A percentile compares a stretch with the other conserved stretches of the same genome.
Conservation (phyloP, 2,888 invertebrate genomes). For the Colostygia pectinataria region DNA sequence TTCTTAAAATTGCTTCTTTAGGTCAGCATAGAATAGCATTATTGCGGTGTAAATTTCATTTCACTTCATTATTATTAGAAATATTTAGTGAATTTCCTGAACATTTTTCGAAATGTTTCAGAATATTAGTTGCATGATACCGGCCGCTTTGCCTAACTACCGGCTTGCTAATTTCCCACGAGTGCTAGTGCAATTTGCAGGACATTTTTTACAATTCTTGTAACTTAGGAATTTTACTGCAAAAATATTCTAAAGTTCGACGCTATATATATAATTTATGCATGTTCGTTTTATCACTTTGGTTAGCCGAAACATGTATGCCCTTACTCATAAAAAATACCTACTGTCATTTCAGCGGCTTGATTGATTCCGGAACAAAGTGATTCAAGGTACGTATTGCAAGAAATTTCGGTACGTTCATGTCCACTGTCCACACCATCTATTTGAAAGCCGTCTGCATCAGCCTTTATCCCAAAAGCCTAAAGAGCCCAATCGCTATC, state of each 20-base stretch:
- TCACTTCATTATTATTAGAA: too few relatives aligned
- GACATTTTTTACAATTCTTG: constrained; percentile 22
- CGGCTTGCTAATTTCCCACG: constrained; percentile 28
- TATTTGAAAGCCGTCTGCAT: too few relatives aligned
- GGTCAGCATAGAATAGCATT: too few relatives aligned
- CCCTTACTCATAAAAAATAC: too few relatives aligned
- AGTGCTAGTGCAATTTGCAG: constrained; percentile 18
- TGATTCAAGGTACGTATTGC: too few relatives aligned
- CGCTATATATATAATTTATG: background rate
- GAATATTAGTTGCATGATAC: constrained; percentile 14
- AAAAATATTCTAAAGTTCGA: constrained; percentile 11
- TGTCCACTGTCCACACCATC: too few relatives aligned
- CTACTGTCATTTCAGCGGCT: too few relatives aligned
- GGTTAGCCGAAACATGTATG: too few relatives aligned
- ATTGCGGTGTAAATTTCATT: background rate
- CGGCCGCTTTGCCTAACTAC: constrained; percentile 13
- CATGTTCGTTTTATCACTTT: too few relatives aligned
- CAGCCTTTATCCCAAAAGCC: background rate
- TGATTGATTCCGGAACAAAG: too few relatives aligned
- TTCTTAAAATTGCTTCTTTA: too few relatives aligned
- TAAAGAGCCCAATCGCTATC: constrained; percentile 14
- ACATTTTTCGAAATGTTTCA: constrained; percentile 8
- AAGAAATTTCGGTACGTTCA: too few relatives aligned
- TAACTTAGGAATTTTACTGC: constrained; percentile 19
- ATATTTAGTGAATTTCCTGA: background rate